Base-by-base conservation (phyloP, 1,140 invertebrate species). In the Leptinotarsa lineolata region DNA sequence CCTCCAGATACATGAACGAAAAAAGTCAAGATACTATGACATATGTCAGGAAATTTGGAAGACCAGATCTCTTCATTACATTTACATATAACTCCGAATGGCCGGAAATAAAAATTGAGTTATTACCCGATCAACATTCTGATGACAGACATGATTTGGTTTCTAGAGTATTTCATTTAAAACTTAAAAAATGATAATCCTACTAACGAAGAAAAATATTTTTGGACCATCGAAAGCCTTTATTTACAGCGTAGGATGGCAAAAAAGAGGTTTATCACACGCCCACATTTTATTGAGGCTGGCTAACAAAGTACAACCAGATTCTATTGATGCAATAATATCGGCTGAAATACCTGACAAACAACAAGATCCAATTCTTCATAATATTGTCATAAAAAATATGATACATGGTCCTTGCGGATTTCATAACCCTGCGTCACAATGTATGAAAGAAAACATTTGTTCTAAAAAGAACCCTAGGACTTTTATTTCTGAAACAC, bases 351-450 rank as follows among this genome's bases (percentile, higher is more conserved):
- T 90, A 73, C 87, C 88, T 39, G 83, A 89, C 84, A 64, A 63
- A 59, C 63, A 77, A 61, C 79, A 21, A 60, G 84, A 89, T 82
- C 82, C 80, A 74, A 39, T 71, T 22, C 74, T 88, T 24, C 81
- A 80, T 83, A 81, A 84, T 30, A 79, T 85, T 74, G 77, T 87
- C 22, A 84, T 59, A 6, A 84, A 67, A 68, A 84, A 85, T 72
- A 87, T 88, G 87, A 86, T 88, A 74, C 87, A 89, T 85, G 87
- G 87, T 24, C 88, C 87, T 67, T 89, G 86, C 82, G 87, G 86
- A 30, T 5, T 44, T 46, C 58, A 84, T 0, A 88, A 88, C 76
- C 74, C 6, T 20, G 77, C 78, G 70, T 86, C 85, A 70, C 85
- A 85, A 5, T 88, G 88, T 78, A 87, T 88, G 86, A 68, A 61